Base-by-base conservation (phyloP, 1,140 invertebrate species). In the Cydia fagiglandana region DNA sequence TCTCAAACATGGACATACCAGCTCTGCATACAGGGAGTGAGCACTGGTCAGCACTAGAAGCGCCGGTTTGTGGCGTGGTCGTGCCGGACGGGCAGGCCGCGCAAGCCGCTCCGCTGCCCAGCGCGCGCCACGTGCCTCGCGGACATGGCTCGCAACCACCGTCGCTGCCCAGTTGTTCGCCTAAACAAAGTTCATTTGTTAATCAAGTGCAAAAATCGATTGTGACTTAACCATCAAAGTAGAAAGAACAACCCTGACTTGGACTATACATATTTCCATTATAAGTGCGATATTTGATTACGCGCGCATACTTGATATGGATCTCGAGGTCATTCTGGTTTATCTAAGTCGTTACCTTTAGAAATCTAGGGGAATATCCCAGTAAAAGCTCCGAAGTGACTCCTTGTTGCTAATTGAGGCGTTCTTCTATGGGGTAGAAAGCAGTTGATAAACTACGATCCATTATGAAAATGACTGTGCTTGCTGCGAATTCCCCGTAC, bases 91-190 rank as follows among this genome's bases (percentile, higher is more conserved):
- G 98, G 93, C 99, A 99, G 12, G 95, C 94, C 17, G 96, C 95
- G 83, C 99, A 99, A 2, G 97, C 95, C 0, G 97, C 96, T 80
- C 98, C 96, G 0, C 97, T 94, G 4, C 98, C 98, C 85, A 96
- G 96, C 0, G 96, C 96, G 56, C 99, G 94, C 91, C 97, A 99
- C 0, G 96, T 97, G 76, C 99, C 98, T 64, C 96, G 93, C 0
- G 97, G 97, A 88, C 99, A 99, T 1, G 97, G 95, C 83, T 98
- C 97, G 89, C 99, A 99, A 66, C 96, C 96, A 15, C 98, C 99
- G 85, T 97, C 97, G 41, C 95, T 94, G 53, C 95, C 96, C 77
- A 99, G 91, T 86, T 99, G 98, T 89, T 97, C 96, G 7, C 96
- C 93, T 93, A 80, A 61, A 24, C 17, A 24, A 61, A 61, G 15